Base-by-base conservation (phyloP, 2,113 vertebrate genomes). In the Regulus satrapa region DNA sequence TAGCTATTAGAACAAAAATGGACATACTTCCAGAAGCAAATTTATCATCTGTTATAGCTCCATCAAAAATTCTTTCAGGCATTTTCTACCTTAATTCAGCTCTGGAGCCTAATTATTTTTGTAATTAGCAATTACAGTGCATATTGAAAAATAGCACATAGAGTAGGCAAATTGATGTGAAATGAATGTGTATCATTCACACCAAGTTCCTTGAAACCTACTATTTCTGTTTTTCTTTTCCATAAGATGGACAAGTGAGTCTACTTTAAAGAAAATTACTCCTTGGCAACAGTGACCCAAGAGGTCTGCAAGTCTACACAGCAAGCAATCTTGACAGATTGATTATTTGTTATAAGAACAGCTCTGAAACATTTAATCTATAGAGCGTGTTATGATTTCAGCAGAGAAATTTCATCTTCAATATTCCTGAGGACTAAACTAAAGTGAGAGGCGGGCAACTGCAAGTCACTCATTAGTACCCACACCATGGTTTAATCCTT, bases 271-370 rank as follows among this genome's bases (percentile, higher is more conserved):
- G 61, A 67, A 95, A 97, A 92, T 93, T 81, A 79, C 77, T 85
- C 83, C 62, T 94, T 96, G 81, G 86, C 78, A 96, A 61, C 94
- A 64, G 75, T 92, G 74, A 89, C 78, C 81, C 59, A 69, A 88
- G 89, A 85, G 90, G 55, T 68, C 81, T 92, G 61, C 58, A 73
- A 89, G 78, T 41, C 85, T 95, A 49, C 88, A 80, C 88, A 67
- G 59, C 38, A 85, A 96, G 73, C 79, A 87, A 52, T 87, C 91
- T 92, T 3, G 10, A 94, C 88, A 89, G 73, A 59, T 95, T 94
- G 95, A 94, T 95, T 94, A 94, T 94, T 94, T 96, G 78, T 91
- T 89, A 52, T 52, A 89, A 92, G 79, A 96, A 82, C 40, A 80
- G 83, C 45, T 83, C 85, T 87, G 85, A 92, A 95, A 83, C 86